Base-by-base conservation (phyloP, 2,888 invertebrate genomes). In the Drosophila ochracea region DNA sequence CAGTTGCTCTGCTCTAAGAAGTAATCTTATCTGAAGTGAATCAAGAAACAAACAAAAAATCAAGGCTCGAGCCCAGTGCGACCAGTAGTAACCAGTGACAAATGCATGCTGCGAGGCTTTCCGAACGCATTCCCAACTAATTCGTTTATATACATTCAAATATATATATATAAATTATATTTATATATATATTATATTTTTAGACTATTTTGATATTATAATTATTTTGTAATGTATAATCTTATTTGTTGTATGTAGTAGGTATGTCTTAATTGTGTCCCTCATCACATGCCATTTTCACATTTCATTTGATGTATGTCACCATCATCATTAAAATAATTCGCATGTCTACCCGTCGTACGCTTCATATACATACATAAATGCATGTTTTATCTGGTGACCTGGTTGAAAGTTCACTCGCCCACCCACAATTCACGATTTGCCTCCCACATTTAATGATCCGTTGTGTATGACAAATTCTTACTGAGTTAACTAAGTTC, bases 71-170 rank as follows among this genome's bases (percentile, higher is more conserved):
- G 37, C 67, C 62, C 53, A 80, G 63, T 76, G 71, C 68, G 66
- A 62, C 50, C 59, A 73, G 60, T 49, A 37, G 63, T 57, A 49
- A 55, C 64, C 64, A 68, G 54, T 61, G 31, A 64, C 25, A 65
- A 67, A 68, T 72, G 90, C 84, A 89, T 89, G 76, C 35, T 80
- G 69, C 67, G 68, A 69, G 72, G 76, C 83, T 87, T 73, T 75
- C 39, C 53, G 13, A 74, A 63, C 52, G 25, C 25, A 25, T 80
- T 74, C 61, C 57, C 25, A 67, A 73, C 65, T 65, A 55, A 67
- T 53, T 21, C 43, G n/a, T 52, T 59, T 41, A 30, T 33, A 33
- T 59, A 25, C 16, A 39, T 59, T 35, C n/a, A 0, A 10, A 7
- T 3, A 37, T 54, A 25, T 25, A 9, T 35, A 55, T 37, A 11